These are phyloP conservation scores for Coilia nasus DNA, from an alignment of 2,797 vertebrate genomes.

Conservation along the genomic window DNA sequence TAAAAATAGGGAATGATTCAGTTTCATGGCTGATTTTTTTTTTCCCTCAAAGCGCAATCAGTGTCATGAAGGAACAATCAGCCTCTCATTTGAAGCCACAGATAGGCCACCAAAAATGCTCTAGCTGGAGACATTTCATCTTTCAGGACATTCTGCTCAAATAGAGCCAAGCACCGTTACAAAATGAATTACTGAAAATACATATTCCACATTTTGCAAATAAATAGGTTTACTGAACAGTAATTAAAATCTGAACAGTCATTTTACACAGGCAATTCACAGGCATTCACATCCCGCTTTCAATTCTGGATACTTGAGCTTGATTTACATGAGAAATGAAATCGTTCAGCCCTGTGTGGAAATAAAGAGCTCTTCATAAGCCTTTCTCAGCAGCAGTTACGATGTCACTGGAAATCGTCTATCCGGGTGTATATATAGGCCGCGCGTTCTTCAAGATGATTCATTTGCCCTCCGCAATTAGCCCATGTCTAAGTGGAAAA, in stretches of 20 bases:
- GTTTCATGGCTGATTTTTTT: neutral
- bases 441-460: constrained; percentile 43
- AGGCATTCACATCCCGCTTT: neutral
- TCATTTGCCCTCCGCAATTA: constrained; percentile 44
- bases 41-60: neutral
- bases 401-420: constrained; percentile 28
- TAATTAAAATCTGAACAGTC: neutral
- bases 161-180: neutral
- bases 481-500: constrained; percentile 42
- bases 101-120: neutral
- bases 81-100: neutral
- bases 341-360: neutral
- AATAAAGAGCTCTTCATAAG: neutral
- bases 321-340: constrained; percentile 6
- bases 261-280: neutral
- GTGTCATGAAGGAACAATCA: neutral
- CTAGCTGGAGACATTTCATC: neutral
- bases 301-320: neutral
- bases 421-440: constrained; percentile 47
- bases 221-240: neutral
- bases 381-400: neutral
- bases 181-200: neutral
- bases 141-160: neutral
- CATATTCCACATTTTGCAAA: neutral
- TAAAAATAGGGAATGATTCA: neutral